phyloP scores from a whole-genome alignment of 2,888 invertebrate species.

The Portevinia maculata region DNA sequence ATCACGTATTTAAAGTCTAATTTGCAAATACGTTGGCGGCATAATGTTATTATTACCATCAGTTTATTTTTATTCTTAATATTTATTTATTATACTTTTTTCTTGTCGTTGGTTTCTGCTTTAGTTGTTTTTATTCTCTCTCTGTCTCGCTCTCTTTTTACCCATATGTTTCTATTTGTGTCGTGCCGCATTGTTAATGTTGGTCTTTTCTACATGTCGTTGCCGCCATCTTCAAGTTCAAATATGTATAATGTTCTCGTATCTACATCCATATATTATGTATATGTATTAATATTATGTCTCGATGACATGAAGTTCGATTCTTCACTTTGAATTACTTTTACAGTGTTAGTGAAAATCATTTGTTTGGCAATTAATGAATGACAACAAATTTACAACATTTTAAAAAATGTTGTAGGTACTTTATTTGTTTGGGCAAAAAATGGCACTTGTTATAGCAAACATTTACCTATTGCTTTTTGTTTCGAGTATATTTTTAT shows the following conservation, averaged over 20 bases:
- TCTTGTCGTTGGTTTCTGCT: constrained; percentile 15
- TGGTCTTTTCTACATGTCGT: constrained; percentile 39
- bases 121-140: constrained; percentile 12
- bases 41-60: constrained; percentile 71
- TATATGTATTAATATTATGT: constrained; percentile 19
- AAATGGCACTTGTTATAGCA: constrained; percentile 28
- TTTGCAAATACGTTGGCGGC: constrained; percentile 74
- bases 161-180: constrained; percentile 34
- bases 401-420: constrained; percentile 18
- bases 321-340: constrained; percentile 35
- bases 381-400: constrained; percentile 38
- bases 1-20: constrained; percentile 73
- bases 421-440: not conserved
- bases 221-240: constrained; percentile 70
- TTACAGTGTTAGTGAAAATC: constrained; percentile 20
- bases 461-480: constrained; percentile 29
- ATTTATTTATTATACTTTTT: constrained; percentile 48
- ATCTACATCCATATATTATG: not conserved
- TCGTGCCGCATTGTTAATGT: constrained; percentile 12
- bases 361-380: constrained; percentile 52
- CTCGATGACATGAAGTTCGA: constrained; percentile 46
- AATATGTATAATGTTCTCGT: constrained; percentile 28
- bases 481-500: constrained; percentile 17
- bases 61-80: constrained; percentile 69
- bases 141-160: constrained; percentile 12